phyloP scores from a whole-genome alignment of 2,888 invertebrate species.

The Arenicola marina region DNA sequence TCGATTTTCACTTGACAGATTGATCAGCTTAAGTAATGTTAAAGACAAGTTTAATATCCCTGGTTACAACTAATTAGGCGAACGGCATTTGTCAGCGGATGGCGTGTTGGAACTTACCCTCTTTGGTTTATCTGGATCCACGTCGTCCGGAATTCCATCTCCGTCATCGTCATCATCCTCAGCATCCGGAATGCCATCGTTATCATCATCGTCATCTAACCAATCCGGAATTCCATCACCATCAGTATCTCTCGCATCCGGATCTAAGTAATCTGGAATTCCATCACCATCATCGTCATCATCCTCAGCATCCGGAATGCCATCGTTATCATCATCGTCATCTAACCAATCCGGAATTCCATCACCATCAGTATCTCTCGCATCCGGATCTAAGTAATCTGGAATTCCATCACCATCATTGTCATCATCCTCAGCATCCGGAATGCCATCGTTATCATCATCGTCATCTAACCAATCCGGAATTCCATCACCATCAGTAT shows the following conservation, averaged over 20 bases:
- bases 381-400: neutral
- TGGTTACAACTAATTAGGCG: too few relatives aligned
- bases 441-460: constrained; percentile 5
- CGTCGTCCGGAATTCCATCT: constrained; percentile 50
- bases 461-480: neutral
- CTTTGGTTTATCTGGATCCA: constrained; percentile 31
- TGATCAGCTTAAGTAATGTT: too few relatives aligned
- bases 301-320: constrained; percentile 23
- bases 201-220: constrained; percentile 2
- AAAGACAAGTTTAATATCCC: too few relatives aligned
- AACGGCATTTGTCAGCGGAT: too few relatives aligned
- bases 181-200: constrained; percentile 2
- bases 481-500: constrained; percentile 10
- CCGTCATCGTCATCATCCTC: constrained; percentile 42
- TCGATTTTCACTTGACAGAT: too few relatives aligned
- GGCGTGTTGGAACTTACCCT: too few relatives aligned
- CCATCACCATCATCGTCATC: constrained; percentile 33
- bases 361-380: constrained; percentile 26
- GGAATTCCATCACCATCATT: constrained; percentile 7
- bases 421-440: constrained; percentile 3
- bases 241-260: constrained; percentile 6
- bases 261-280: constrained; percentile 44
- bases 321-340: constrained; percentile 28
- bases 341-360: constrained; percentile 26
- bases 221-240: constrained; percentile 4